Percentiles rank a stretch among this genome's conserved stretches.
Conservation (phyloP, 2,888 invertebrate species). For the Drosophila merina region DNA sequence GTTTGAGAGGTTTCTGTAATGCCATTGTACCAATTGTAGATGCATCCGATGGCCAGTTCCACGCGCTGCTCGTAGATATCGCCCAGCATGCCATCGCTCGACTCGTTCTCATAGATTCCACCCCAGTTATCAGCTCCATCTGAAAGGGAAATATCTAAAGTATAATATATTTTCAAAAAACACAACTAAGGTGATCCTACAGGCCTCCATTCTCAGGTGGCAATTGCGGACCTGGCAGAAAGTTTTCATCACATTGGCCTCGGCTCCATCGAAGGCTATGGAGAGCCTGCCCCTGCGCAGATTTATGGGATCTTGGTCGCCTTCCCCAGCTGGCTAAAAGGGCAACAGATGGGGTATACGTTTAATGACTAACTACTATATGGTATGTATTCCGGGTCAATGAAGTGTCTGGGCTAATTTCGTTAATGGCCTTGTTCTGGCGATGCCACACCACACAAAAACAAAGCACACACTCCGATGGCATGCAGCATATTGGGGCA, state of each 20-base stretch:
- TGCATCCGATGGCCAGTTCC: constrained; percentile 82
- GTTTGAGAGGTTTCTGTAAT: constrained; percentile 80
- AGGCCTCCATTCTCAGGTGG: constrained; percentile 76
- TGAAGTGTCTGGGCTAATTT: constrained; percentile 71
- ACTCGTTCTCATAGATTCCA: constrained; percentile 78
- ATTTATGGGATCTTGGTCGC: constrained; percentile 78
- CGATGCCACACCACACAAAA: constrained; percentile 43
- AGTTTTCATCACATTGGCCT: constrained; percentile 77
- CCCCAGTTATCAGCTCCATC: constrained; percentile 83
- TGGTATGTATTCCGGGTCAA: constrained; percentile 47
- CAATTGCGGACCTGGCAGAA: constrained; percentile 81
- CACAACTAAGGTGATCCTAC: constrained; percentile 42
- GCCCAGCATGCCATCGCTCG: constrained; percentile 81
- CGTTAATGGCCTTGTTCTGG: constrained; percentile 66
- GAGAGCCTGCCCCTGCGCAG: constrained; percentile 59
- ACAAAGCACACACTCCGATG: neutral
- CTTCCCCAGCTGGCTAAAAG: constrained; percentile 71
- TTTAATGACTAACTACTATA: constrained; percentile 50
- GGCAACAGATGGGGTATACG: constrained; percentile 13
- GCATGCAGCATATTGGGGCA: constrained; percentile 1
- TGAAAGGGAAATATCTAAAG: constrained; percentile 19
- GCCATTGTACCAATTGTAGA: constrained; percentile 82
- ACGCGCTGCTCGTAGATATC: constrained; percentile 78
- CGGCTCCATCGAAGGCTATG: constrained; percentile 75
- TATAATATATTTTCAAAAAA: constrained; percentile 4